Base-by-base conservation (phyloP, 1,140 invertebrate species). In the Drosophila pectinifera region DNA sequence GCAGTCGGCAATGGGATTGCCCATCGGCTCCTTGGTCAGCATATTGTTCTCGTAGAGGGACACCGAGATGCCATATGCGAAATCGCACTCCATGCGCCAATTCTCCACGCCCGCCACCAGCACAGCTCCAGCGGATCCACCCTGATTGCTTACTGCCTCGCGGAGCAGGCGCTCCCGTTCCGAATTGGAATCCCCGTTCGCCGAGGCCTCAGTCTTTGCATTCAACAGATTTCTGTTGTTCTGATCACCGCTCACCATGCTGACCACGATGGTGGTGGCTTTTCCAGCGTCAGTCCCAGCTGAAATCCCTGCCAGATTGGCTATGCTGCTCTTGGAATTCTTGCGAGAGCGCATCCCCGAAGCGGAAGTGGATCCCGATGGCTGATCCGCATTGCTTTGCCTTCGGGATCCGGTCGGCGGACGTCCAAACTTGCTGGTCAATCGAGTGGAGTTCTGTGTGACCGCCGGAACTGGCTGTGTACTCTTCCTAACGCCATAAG, bases 1-100 rank as follows among this genome's bases (percentile, higher is more conserved):
- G 79, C 97, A 96, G 93, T 98, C 97, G 14, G 97, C 97, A 73
- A 98, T 96, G 14, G 97, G 97, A 91, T 97, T 96, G 5, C 97
- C 97, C 93, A 96, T 96, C 57, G 95, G 94, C 51, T 94, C 93
- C 67, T 95, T 94, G 41, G 95, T 97, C 22, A 95, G 92, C 62
- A 96, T 96, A 93, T 97, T 96, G 64, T 94, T 94, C 91, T 97
- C 96, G 80, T 97, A 97, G 3, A 97, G 92, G 0, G 96, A 96
- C 22, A 96, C 94, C 1, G 94, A 94, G 61, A 95, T 93, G 56
- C 96, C 96, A 85, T 94, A 97, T 2, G 95, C 95, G 68, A 93
- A 93, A 43, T 95, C 94, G 31, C 95, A 93, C 51, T 95, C 94
- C 65, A 92, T 93, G 78, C 94, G 94, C 96, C 96, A 97, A 90